Evolutionary conservation across 2,113 vertebrate genomes (phyloP).

Genomic region (Bagarius yarrelli): DNA sequence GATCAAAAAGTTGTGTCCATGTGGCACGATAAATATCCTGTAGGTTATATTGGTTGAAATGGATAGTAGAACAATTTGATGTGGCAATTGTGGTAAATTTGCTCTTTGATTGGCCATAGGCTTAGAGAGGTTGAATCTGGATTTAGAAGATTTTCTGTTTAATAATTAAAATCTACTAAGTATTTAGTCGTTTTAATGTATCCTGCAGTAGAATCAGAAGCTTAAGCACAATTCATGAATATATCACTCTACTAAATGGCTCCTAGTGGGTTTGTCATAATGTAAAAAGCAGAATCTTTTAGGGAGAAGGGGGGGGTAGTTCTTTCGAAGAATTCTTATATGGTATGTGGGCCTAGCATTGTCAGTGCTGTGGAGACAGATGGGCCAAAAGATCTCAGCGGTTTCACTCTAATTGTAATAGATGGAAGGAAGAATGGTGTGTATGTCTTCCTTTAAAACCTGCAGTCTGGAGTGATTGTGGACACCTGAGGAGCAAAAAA

Average conservation of each 20-base stretch:
- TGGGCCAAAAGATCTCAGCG: conserved; percentile 46
- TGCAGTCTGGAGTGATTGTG: conserved; percentile 32
- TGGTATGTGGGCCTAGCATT: conserved; percentile 13
- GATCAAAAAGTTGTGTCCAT: conserved; percentile 11
- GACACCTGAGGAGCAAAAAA: conserved; percentile 30
- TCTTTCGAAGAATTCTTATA: conserved; percentile 11
- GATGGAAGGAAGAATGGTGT: conserved; percentile 56
- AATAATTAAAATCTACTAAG: conserved; percentile 19
- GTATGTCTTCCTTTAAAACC: conserved; percentile 58
- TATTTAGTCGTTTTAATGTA: conserved; percentile 7
- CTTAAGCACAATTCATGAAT: neutral
- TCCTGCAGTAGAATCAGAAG: neutral
- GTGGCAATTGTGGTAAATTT: neutral
- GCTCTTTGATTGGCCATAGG: neutral
- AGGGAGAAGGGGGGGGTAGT: neutral
- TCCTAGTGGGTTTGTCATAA: conserved; percentile 5
- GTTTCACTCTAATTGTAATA: conserved; percentile 53
- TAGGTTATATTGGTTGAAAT: neutral
- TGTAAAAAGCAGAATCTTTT: neutral
- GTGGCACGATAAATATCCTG: conserved; percentile 29
- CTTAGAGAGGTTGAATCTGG: neutral
- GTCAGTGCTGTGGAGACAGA: conserved; percentile 55
- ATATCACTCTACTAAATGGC: conserved; percentile 6
- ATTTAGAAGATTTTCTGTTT: neutral
- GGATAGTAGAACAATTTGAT: neutral